Conservation (phyloP, 2,113 vertebrate genomes). For the Pseudolaguvia tuberculata region DNA sequence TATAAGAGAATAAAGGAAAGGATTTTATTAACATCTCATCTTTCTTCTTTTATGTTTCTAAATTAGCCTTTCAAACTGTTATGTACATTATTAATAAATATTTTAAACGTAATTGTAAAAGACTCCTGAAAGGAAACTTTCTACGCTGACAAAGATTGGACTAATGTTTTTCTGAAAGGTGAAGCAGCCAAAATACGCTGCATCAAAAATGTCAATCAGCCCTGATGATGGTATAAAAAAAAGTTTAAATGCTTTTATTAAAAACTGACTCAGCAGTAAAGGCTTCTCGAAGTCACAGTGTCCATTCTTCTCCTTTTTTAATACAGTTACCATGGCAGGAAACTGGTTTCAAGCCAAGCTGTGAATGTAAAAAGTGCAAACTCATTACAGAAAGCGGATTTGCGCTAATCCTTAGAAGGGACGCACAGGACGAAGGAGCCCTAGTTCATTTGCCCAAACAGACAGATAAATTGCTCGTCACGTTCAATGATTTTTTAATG, state of each 20-base stretch:
- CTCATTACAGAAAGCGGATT: conserved; percentile 43
- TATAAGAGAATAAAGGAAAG: conserved; percentile 14
- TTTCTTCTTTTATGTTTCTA: conserved; percentile 19
- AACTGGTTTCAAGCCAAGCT: conserved; percentile 21
- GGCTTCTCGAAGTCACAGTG: conserved; percentile 32
- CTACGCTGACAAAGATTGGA: conserved; percentile 3
- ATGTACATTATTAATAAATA: not conserved
- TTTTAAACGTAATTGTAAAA: conserved; percentile 23
- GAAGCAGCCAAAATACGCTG: conserved; percentile 24
- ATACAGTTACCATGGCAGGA: conserved; percentile 20
- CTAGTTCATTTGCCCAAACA: conserved; percentile 32
- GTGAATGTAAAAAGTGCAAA: conserved; percentile 20
- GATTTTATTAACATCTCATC: conserved; percentile 36
- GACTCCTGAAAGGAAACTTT: conserved; percentile 2
- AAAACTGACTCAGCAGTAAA: conserved; percentile 33
- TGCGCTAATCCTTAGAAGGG: conserved; percentile 42
- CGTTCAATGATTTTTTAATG: conserved; percentile 30
- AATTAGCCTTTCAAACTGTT: conserved; percentile 39
- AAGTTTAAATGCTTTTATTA: conserved; percentile 30
- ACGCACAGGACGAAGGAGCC: conserved; percentile 24
- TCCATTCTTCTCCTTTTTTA: conserved; percentile 32
- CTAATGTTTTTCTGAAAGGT: conserved; percentile 26
- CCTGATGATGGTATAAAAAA: conserved; percentile 28
- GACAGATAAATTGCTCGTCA: conserved; percentile 37
- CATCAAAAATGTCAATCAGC: conserved; percentile 40